phyloP scores from a whole-genome alignment of 2,113 vertebrate species.

The Pseudorasbora parva region DNA sequence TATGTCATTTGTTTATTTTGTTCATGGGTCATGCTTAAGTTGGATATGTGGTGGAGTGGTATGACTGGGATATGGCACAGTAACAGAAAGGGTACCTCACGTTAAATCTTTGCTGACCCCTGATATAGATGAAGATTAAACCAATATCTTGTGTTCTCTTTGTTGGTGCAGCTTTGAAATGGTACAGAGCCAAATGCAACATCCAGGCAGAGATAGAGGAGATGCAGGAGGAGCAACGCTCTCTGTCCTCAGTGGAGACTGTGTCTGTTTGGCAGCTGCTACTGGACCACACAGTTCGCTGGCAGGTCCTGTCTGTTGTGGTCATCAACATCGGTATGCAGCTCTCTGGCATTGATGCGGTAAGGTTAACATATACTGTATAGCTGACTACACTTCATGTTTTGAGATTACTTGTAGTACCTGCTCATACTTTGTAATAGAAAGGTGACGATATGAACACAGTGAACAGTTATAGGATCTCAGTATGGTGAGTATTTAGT shows the following conservation, averaged over 20 bases:
- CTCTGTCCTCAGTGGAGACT: conserved; percentile 75
- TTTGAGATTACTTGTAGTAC: neutral
- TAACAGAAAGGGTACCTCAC: neutral
- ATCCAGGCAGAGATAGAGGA: conserved; percentile 86
- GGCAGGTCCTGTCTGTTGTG: conserved; percentile 84
- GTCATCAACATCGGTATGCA: conserved; percentile 91
- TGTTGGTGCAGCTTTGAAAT: conserved; percentile 75
- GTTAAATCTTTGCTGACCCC: neutral
- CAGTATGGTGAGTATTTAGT: neutral
- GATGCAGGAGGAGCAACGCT: conserved; percentile 87
- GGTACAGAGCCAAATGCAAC: conserved; percentile 79
- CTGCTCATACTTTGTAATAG: neutral
- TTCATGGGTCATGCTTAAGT: neutral
- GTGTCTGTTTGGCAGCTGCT: conserved; percentile 81
- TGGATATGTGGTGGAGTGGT: neutral
- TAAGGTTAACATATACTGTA: conserved; percentile 68
- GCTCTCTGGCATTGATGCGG: conserved; percentile 89
- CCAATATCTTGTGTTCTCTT: neutral
- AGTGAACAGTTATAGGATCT: neutral
- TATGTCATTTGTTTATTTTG: neutral
- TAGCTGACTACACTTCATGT: neutral
- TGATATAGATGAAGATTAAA: conserved; percentile 7
- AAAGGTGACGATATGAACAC: neutral
- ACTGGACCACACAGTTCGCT: conserved; percentile 74
- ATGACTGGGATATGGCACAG: neutral